Evolutionary conservation across 2,888 invertebrate genomes (phyloP).

Genomic region (Heliconius hortense): DNA sequence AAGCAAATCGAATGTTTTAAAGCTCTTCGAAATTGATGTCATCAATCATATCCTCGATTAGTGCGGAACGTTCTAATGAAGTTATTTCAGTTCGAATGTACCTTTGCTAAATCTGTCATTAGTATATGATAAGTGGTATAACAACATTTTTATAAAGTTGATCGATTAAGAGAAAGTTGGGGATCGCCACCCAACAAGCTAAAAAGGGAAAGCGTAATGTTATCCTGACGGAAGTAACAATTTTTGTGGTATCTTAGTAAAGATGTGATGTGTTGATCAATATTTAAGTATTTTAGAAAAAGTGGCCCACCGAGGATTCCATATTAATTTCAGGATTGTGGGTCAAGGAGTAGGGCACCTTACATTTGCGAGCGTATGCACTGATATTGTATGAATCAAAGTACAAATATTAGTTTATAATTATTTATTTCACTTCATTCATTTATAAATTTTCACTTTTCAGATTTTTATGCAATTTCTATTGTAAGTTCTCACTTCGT

Average conservation of each 20-base stretch:
- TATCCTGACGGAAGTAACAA: slow-evolving; percentile 4
- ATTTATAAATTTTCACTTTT: too few relatives aligned
- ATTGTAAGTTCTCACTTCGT: too few relatives aligned
- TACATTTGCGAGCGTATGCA: too few relatives aligned
- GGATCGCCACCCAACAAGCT: slow-evolving; percentile 14
- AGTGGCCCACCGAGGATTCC: too few relatives aligned
- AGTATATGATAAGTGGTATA: slow-evolving; percentile 3
- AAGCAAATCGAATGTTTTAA: slow-evolving; percentile 4
- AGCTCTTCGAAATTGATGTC: slow-evolving; percentile 16
- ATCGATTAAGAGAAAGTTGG: slow-evolving; percentile 13
- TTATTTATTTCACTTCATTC: too few relatives aligned
- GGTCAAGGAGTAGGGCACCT: too few relatives aligned
- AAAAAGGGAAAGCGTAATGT: slow-evolving; percentile 12
- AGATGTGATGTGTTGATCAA: not conserved
- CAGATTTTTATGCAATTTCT: too few relatives aligned
- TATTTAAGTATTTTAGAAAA: not conserved
- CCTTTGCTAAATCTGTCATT: slow-evolving; percentile 24
- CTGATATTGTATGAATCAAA: too few relatives aligned
- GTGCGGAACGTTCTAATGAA: slow-evolving; percentile 18
- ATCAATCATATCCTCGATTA: slow-evolving; percentile 22
- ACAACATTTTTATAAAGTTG: slow-evolving; percentile 16
- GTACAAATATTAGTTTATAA: too few relatives aligned
- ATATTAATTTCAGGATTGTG: not conserved
- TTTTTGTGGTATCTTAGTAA: too few relatives aligned
- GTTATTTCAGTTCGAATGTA: slow-evolving; percentile 13